Conservation (phyloP, 2,113 vertebrate species). For the Catharus minimus region DNA sequence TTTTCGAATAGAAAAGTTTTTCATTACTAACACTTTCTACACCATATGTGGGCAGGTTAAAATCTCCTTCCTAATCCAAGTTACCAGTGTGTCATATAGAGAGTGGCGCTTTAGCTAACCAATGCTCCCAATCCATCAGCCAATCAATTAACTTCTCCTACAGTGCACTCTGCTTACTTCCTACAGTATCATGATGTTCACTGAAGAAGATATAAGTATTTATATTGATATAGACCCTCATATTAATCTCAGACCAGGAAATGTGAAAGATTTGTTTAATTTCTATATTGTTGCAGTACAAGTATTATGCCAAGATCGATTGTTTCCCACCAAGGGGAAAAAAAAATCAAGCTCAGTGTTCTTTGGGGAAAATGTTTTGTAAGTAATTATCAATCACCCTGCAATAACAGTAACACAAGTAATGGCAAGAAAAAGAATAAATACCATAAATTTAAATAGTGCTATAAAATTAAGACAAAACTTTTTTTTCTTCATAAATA, state of each 20-base stretch:
- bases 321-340: not conserved
- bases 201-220: not conserved
- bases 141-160: not conserved
- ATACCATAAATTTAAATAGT: not conserved
- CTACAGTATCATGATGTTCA: not conserved
- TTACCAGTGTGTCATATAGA: fast-evolving
- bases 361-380: not conserved
- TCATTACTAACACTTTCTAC: not conserved
- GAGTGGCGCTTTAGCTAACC: not conserved
- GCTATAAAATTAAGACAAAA: not conserved
- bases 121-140: fast-evolving
- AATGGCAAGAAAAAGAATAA: not conserved
- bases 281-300: not conserved
- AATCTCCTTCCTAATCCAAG: not conserved
- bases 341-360: not conserved
- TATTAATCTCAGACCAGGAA: not conserved
- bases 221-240: not conserved
- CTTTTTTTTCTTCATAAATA: not conserved
- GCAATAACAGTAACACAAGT: not conserved
- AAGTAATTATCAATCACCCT: not conserved
- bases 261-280: not conserved
- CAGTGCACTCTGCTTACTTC: not conserved
- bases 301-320: not conserved
- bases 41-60: not conserved
- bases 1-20: not conserved